phyloP scores from a whole-genome alignment of 2,113 vertebrate species.

The Pachypanchax playfairii region DNA sequence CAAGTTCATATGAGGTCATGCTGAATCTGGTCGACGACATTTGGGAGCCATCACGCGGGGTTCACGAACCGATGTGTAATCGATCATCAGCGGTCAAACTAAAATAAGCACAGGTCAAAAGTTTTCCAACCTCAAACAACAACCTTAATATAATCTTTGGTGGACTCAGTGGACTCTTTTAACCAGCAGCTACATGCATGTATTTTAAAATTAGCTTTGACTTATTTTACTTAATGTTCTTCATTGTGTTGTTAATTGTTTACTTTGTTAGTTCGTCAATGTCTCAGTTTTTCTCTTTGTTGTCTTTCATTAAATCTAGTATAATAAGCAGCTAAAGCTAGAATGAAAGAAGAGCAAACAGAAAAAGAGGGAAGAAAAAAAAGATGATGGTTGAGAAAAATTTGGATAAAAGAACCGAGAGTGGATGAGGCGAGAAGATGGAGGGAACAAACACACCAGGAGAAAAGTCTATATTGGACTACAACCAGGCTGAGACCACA shows the following conservation, averaged over 20 bases:
- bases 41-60: slow-evolving; percentile 16
- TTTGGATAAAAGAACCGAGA: slow-evolving; percentile 26
- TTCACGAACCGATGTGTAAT: slow-evolving; percentile 22
- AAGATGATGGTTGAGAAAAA: slow-evolving; percentile 39
- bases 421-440: slow-evolving; percentile 56
- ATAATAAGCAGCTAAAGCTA: slow-evolving; percentile 4
- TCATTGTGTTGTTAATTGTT: too few relatives aligned
- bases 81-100: slow-evolving; percentile 43
- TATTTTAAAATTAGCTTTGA: too few relatives aligned
- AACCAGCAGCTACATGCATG: too few relatives aligned
- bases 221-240: too few relatives aligned
- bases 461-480: slow-evolving; percentile 37
- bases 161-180: too few relatives aligned
- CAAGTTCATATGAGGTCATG: slow-evolving; percentile 62
- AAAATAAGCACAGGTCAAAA: slow-evolving; percentile 14
- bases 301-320: neutral
- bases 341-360: neutral
- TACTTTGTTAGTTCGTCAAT: too few relatives aligned
- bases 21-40: slow-evolving; percentile 16
- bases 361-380: slow-evolving; percentile 14
- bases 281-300: slow-evolving; percentile 18
- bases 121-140: slow-evolving; percentile 30
- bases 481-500: slow-evolving; percentile 59
- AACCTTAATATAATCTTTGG: slow-evolving; percentile 8
- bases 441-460: slow-evolving; percentile 39